Evolutionary conservation across 92 coral and sea anemone genomes (phyloP), one percentile per base, ranked within the genome.

Genomic region (Epizoanthus rinbou): DNA sequence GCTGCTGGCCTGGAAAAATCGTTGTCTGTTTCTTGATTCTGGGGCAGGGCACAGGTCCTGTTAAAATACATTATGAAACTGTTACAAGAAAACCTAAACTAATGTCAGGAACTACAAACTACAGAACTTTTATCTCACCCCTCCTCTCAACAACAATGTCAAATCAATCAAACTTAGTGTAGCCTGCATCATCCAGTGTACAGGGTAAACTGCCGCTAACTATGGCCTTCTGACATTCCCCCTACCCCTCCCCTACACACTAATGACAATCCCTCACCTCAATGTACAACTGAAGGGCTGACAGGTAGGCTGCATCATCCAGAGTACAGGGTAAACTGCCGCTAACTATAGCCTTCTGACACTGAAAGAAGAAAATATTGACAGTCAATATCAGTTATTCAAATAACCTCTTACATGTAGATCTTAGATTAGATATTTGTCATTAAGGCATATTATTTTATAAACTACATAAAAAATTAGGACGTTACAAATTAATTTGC

Each of bases 201-300:
- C 17, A 57, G 6, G 37, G 24, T 16, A 1, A n/a, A 9, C 28
- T 88, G 7, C 93, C 98, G 57, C 90, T 88, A 23, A 91, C 93
- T 21, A 95, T 89, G 22, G 96, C 98, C 75, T 95, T 92, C 72
- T 95, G 98, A 81, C 98, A 93, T 96, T 95, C 54, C 54, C 50
- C 54, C 54, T 7, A 47, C 35, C 22, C 39, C 37, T n/a, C 16
- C 24, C 6, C 19, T 53, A 19, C 23, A 24, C 28, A 43, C 8
- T 6, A 3, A 24, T 16, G 57, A 16, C 8, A 35, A 3, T 53
- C 52, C 73, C 5, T 70, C 54, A 95, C 98, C 94, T 95, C 98
- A n/a, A 95, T 91, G 84, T 93, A 95, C 5, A 95, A 81, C 70
- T 95, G 98, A 31, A 95, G 89, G 3, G 98, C 94, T 21, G 98